Base-by-base conservation (phyloP, 2,888 invertebrate species). In the Eretmocerus hayati region DNA sequence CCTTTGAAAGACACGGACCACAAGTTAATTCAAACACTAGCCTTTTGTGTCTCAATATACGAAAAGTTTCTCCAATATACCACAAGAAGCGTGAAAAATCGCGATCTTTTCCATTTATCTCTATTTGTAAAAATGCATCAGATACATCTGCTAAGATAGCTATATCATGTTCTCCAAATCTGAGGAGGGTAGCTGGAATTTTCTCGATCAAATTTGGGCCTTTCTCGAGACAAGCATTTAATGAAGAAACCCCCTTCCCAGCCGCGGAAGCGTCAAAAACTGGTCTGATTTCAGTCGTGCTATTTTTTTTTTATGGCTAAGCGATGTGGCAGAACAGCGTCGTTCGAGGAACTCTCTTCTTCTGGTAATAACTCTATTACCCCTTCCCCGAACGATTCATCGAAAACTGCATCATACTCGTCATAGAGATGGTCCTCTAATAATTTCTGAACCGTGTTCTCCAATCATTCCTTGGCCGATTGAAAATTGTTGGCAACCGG, bases 241-340 rank as follows among this genome's bases (percentile, higher is more conserved):
- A 61, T 38, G n/a, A 60, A 58, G n/a, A 59, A 51, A 4, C 46
- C 3, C 50, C 53, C 21, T 55, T 58, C 20, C 50, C 54, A 16
- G 41, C 38, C 2, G 60, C 58, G 2, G 61, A 64, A 0, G 61
- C 62, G 42, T 62, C 62, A 23, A 63, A 62, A 4, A 62, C 59
- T 0, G 60, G 60, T 11, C 26, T 26, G 6, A 26, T 11, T 11
- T 26, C 11, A 8, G 26, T 26, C 26, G 26, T 26, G 26, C 26
- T 11, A n/a, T 26, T 26, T 6, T 26, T 6, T 8, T 26, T 26
- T 26, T 6, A 26, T 6, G 6, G 11, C 26, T 26, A 11, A 11
- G 6, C 26, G 26, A 26, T 26, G 26, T 11, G 26, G 26, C 26
- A 26, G 11, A 26, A 31, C 38, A 40, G 39, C 8, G 15, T 11